A percentile compares a stretch with the other conserved stretches of the same genome.
These are phyloP conservation scores for Stegostoma tigrinum DNA, from an alignment of 2,113 vertebrate species.

Conservation along the genomic window DNA sequence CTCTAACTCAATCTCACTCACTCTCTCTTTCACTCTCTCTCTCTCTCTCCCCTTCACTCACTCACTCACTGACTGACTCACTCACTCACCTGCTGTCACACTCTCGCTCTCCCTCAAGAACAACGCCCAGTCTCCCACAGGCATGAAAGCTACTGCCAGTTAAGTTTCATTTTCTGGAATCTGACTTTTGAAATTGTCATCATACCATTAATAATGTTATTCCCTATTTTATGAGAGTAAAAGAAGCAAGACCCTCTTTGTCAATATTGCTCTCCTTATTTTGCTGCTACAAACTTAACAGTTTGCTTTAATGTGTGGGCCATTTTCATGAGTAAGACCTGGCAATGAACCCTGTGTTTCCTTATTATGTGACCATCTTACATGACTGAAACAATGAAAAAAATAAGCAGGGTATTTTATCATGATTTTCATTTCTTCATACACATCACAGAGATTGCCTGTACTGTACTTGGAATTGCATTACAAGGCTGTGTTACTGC, in stretches of 20 bases:
- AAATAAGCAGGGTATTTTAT: not conserved
- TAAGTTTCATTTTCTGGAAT: not conserved
- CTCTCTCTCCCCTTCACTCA: no score
- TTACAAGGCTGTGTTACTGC: not conserved
- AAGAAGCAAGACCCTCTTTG: not conserved
- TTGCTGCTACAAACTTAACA: not conserved
- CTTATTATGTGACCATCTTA: not conserved
- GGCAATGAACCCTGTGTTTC: not conserved
- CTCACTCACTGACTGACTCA: no score
- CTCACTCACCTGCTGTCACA: no score
- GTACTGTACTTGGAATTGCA: not conserved
- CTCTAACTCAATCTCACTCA: no score
- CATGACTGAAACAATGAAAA: no score
- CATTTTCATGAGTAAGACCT: not conserved
- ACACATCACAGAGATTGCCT: not conserved
- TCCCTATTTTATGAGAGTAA: not conserved
- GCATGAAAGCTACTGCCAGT: not conserved
- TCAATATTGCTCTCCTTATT: not conserved
- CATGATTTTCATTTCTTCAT: not conserved
- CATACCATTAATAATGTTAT: not conserved
- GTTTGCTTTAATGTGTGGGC: not conserved
- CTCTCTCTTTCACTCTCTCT: no score
- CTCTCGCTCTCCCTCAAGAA: not conserved
- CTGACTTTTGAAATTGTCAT: not conserved
- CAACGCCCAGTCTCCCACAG: not conserved